Base-by-base conservation (phyloP, 1,140 invertebrate genomes). In the Kradibia gibbosae region DNA sequence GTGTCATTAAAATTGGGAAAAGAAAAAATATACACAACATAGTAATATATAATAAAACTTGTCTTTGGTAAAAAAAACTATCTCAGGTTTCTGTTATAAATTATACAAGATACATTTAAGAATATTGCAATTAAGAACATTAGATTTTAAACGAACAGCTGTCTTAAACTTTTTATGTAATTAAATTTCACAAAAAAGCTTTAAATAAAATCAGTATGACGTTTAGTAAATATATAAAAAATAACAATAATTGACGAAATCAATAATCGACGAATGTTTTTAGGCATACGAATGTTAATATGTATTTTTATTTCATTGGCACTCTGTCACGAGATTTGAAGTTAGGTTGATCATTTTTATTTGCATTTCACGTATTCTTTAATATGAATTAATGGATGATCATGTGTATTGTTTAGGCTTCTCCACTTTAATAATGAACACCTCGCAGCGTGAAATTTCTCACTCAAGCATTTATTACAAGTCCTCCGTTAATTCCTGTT, bases 311-410 rank as follows among this genome's bases (percentile, higher is more conserved):
- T 62, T 62, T 62, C 60, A 86, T 91, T 91, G 90, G 90, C 90
- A 91, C 90, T 89, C 89, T 90, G 87, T 90, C 86, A 88, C 86
- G 87, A 89, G 65, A 83, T 78, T 85, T 83, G 86, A 85, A 80
- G 79, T 73, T 81, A 74, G 80, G 77, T 73, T 78, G 81, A 83
- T 86, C 78, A 78, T 85, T 84, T 78, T 77, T 81, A 78, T n/a
- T 80, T 70, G 48, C 72, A 50, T 65, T 62, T 50, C 25, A 28
- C 65, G 31, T 36, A 22, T 42, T 75, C 62, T n/a, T 81, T 72
- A 42, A 55, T 71, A 77, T 65, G n/a, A 39, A 79, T 79, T 36
- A 82, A 84, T 81, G 84, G 85, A 87, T 86, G 86, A 86, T 87
- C 84, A 77, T 60, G 73, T 48, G 34, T 70, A 34, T 25, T 39